These are phyloP conservation scores for Nemoura dubitans DNA, from an alignment of 2,888 invertebrate species.

Conservation along the genomic window DNA sequence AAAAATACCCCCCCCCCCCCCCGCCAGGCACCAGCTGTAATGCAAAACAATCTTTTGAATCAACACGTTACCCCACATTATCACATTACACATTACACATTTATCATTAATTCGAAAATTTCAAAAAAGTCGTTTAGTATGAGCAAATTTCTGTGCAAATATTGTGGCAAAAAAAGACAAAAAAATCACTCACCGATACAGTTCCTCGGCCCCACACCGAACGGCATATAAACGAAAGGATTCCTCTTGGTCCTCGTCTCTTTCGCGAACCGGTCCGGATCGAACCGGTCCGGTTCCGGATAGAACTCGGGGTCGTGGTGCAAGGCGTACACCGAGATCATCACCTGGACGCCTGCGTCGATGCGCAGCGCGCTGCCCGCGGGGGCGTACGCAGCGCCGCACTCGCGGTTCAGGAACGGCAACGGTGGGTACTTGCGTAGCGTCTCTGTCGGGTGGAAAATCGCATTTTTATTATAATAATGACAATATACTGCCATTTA, in stretches of 20 bases:
- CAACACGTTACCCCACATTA: too few relatives aligned
- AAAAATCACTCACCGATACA: neutral
- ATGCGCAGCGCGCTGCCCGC: slow-evolving; percentile 30
- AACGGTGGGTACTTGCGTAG: slow-evolving; percentile 44
- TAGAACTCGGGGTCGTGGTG: slow-evolving; percentile 44
- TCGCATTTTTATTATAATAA: too few relatives aligned
- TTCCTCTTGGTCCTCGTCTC: slow-evolving; percentile 17
- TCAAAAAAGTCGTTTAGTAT: too few relatives aligned
- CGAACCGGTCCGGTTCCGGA: slow-evolving; percentile 43
- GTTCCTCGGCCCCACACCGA: neutral
- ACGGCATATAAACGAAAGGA: slow-evolving; percentile 8
- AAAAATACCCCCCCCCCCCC: too few relatives aligned
- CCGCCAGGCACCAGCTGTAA: too few relatives aligned
- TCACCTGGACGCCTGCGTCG: slow-evolving; percentile 39
- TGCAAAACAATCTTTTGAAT: too few relatives aligned
- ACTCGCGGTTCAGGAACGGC: slow-evolving; percentile 22
- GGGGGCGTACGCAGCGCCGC: slow-evolving; percentile 9
- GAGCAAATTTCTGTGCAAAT: too few relatives aligned
- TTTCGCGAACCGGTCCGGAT: slow-evolving; percentile 40
- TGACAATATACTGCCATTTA: too few relatives aligned
- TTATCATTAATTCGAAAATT: too few relatives aligned
- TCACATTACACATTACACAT: too few relatives aligned
- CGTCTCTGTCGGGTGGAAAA: slow-evolving; percentile 38
- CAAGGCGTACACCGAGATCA: slow-evolving; percentile 37
- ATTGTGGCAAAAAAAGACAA: too few relatives aligned